These are phyloP conservation scores for Cygnus olor DNA, from an alignment of 2,797 vertebrate species.

Conservation along the genomic window DNA sequence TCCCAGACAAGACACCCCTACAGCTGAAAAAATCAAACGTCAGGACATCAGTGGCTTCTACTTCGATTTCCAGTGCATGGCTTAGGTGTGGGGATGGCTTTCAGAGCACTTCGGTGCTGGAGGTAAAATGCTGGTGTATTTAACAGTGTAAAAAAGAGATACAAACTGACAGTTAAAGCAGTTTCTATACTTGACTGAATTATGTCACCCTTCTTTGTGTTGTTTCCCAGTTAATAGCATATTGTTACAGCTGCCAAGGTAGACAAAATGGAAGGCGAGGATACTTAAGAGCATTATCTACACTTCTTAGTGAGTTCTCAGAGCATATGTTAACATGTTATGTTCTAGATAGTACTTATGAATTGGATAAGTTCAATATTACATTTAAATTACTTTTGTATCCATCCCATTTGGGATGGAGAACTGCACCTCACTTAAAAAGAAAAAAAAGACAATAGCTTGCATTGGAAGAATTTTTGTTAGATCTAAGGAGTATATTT, in stretches of 20 bases:
- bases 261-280: neutral
- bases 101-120: slow-evolving; percentile 45
- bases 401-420: neutral
- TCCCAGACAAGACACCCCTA: slow-evolving; percentile 78
- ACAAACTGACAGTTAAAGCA: neutral
- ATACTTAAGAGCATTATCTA: neutral
- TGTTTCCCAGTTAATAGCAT: neutral
- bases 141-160: neutral
- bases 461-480: neutral
- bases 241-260: neutral
- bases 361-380: neutral
- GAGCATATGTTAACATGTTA: neutral
- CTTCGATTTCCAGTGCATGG: slow-evolving; percentile 82
- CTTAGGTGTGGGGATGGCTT: slow-evolving; percentile 89
- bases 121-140: slow-evolving; percentile 55
- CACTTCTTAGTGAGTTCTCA: neutral
- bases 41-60: slow-evolving; percentile 55
- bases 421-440: neutral
- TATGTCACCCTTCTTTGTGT: neutral
- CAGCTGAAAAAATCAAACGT: slow-evolving; percentile 40
- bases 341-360: neutral
- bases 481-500: neutral
- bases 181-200: neutral
- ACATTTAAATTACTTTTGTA: no score
- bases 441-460: neutral